phyloP scores from a whole-genome alignment of 2,888 invertebrate genomes.

The Himalopsyche kuldschensis region DNA sequence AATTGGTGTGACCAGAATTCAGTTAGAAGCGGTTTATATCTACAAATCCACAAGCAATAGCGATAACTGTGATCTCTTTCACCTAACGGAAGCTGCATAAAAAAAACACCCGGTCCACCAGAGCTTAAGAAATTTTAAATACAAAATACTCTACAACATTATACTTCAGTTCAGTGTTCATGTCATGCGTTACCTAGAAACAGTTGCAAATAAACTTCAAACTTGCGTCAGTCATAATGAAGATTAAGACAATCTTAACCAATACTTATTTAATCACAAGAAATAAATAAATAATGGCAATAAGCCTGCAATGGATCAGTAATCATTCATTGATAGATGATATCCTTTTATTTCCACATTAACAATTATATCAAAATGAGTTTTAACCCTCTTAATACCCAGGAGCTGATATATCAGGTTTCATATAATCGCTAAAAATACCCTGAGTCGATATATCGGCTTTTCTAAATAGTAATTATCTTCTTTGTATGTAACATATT shows the following conservation, averaged over 20 bases:
- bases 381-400: too few species aligned
- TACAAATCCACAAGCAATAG: not conserved
- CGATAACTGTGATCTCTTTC: not conserved
- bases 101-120: not conserved
- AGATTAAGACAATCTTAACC: not conserved
- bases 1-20: not conserved
- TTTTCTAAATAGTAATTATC: too few species aligned
- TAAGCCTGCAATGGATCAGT: too few species aligned
- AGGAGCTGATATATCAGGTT: too few species aligned
- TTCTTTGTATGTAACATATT: too few species aligned
- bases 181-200: not conserved
- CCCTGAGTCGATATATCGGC: too few species aligned
- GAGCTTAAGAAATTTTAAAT: not conserved
- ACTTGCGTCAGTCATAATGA: not conserved
- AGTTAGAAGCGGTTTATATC: not conserved
- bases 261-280: too few species aligned
- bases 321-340: too few species aligned
- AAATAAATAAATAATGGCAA: too few species aligned
- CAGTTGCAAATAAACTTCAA: not conserved
- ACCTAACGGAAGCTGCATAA: not conserved
- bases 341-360: too few species aligned
- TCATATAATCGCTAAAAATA: too few species aligned
- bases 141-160: not conserved
- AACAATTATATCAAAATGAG: too few species aligned
- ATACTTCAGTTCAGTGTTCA: not conserved